These are phyloP conservation scores for Psittacus erithacus DNA, from an alignment of 2,113 vertebrate species.

Conservation along the genomic window DNA sequence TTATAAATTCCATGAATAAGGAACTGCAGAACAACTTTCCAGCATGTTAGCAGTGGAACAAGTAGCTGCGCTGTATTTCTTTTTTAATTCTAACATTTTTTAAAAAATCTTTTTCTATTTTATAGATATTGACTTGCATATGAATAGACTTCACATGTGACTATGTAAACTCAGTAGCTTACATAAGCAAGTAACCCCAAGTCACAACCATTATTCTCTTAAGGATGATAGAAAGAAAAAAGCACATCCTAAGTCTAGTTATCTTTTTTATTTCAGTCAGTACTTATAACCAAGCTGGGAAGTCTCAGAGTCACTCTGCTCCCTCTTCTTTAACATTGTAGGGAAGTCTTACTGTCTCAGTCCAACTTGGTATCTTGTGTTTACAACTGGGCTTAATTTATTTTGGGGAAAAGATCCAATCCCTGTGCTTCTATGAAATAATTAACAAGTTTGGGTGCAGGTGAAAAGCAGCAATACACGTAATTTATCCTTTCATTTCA, in stretches of 20 bases:
- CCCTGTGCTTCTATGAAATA: background rate
- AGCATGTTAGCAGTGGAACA: background rate
- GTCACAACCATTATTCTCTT: background rate
- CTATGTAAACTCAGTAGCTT: background rate
- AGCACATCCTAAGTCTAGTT: background rate
- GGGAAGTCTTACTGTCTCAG: background rate
- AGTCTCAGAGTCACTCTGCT: background rate
- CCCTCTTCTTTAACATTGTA: background rate
- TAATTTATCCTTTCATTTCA: background rate
- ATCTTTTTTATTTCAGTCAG: background rate
- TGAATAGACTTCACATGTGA: background rate
- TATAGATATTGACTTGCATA: background rate
- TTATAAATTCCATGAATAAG: background rate
- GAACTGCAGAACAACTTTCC: background rate
- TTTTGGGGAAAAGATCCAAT: background rate
- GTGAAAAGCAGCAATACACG: background rate
- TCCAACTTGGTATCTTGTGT: background rate
- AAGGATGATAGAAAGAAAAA: background rate
- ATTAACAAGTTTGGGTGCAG: background rate
- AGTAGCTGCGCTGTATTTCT: background rate
- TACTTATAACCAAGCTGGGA: background rate
- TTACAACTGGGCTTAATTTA: background rate
- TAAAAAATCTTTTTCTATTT: background rate
- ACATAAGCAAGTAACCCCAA: background rate
- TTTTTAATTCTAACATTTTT: rapidly evolving